Percentiles rank a stretch among this genome's conserved stretches.
These are phyloP conservation scores for Semnopithecus entellus DNA, from an alignment of 2,113 vertebrate species.

Conservation along the genomic window DNA sequence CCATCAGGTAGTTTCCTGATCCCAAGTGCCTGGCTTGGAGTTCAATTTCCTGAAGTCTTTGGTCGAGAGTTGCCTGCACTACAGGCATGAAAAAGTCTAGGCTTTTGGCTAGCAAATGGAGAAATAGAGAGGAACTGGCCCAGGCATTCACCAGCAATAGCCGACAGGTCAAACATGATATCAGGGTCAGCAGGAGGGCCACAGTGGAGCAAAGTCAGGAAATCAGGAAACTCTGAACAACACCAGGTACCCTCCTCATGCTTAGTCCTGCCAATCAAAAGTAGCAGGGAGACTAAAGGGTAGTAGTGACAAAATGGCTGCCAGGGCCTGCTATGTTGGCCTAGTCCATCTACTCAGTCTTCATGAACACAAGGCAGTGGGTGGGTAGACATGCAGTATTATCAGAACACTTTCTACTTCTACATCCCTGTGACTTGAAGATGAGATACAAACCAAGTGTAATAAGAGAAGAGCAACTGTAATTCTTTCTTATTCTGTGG, in stretches of 20 bases:
- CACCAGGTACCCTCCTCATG: background rate
- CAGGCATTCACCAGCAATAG: background rate
- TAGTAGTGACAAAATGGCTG: too few species aligned
- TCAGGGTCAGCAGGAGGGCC: background rate
- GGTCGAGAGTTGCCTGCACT: background rate
- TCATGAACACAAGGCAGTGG: background rate
- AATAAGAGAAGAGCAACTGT: background rate
- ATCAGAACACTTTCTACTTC: too few species aligned
- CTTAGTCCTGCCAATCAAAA: background rate
- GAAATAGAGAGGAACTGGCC: background rate
- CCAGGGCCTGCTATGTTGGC: background rate
- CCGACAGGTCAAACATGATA: background rate
- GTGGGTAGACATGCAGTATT: too few species aligned
- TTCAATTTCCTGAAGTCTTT: background rate
- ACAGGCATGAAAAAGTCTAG: background rate
- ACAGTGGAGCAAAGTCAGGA: background rate
- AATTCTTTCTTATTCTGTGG: background rate
- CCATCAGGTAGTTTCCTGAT: background rate
- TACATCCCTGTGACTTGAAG: background rate
- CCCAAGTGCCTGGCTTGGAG: background rate
- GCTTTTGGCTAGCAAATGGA: background rate
- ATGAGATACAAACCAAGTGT: background rate
- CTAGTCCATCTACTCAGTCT: background rate
- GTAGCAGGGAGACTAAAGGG: background rate
- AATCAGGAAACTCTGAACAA: background rate